Percentiles rank a stretch among this genome's conserved stretches.
phyloP scores from a whole-genome alignment of 1,140 invertebrate genomes.

The Drosophila ironensis region DNA sequence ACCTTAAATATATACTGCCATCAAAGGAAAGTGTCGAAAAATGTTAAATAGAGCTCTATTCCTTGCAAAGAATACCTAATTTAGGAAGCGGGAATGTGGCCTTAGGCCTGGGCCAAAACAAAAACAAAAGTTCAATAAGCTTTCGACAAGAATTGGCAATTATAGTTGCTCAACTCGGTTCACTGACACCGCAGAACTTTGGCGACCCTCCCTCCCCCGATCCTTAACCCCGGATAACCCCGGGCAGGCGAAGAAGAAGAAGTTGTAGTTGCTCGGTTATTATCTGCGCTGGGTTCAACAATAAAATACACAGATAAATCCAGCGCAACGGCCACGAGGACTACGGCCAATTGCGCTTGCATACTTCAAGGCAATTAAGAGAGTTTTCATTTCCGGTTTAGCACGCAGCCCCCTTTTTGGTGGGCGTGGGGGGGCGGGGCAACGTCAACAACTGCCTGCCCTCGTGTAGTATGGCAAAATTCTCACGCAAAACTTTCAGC shows the following conservation, averaged over 20 bases:
- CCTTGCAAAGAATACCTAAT: conserved; percentile 24
- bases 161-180: conserved; percentile 40
- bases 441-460: conserved; percentile 25
- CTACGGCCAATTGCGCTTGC: conserved; percentile 42
- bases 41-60: too few species aligned
- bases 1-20: too few species aligned
- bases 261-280: conserved; percentile 46
- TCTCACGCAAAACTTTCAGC: conserved; percentile 71
- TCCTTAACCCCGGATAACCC: conserved; percentile 2
- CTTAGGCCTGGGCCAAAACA: conserved; percentile 3
- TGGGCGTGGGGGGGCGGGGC: conserved; percentile 1
- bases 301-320: conserved; percentile 37
- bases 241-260: conserved; percentile 5
- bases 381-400: conserved; percentile 73
- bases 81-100: background rate
- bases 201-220: background rate
- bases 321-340: conserved; percentile 37
- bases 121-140: conserved; percentile 39
- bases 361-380: conserved; percentile 77
- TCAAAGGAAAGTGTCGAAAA: too few species aligned
- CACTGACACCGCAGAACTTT: conserved; percentile 51
- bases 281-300: conserved; percentile 49
- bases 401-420: conserved; percentile 43
- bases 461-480: conserved; percentile 71
- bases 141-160: conserved; percentile 47